Percentiles rank a stretch among this genome's conserved stretches.
Conservation (phyloP, 53 echinoderm and acorn worm genomes). For the Paracentrotus lividus region DNA sequence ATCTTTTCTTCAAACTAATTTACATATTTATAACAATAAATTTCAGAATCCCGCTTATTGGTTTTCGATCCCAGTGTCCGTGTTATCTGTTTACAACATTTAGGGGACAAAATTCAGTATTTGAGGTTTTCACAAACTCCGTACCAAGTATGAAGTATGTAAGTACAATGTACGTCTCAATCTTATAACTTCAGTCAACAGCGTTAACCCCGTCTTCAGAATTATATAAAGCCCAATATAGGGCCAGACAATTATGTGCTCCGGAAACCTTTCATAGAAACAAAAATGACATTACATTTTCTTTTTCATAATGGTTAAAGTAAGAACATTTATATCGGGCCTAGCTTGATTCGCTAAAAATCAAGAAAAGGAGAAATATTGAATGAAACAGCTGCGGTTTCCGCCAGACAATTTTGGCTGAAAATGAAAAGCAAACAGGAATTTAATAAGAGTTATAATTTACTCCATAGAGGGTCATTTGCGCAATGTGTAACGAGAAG, state of each 20-base stretch:
- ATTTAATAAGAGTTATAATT: conserved; percentile 50
- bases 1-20: no score
- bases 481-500: background rate
- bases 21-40: no score
- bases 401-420: conserved; percentile 1
- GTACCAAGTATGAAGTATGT: background rate
- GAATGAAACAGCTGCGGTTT: conserved; percentile 20
- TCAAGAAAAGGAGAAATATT: background rate
- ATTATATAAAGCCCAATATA: no score
- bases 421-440: conserved; percentile 56
- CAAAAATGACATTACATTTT: background rate
- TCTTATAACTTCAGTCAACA: no score
- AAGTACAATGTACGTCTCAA: no score
- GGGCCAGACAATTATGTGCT: background rate
- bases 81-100: background rate
- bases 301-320: background rate
- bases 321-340: background rate
- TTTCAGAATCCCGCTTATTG: background rate
- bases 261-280: conserved; percentile 25
- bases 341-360: background rate
- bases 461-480: conserved; percentile 5
- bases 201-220: no score
- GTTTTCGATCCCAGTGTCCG: background rate
- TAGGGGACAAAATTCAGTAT: background rate
- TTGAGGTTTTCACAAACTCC: no score